Percentiles rank a stretch among this genome's conserved stretches.
Evolutionary conservation across 2,888 invertebrate species (phyloP).

Genomic region (Linhomoeus sp.): DNA sequence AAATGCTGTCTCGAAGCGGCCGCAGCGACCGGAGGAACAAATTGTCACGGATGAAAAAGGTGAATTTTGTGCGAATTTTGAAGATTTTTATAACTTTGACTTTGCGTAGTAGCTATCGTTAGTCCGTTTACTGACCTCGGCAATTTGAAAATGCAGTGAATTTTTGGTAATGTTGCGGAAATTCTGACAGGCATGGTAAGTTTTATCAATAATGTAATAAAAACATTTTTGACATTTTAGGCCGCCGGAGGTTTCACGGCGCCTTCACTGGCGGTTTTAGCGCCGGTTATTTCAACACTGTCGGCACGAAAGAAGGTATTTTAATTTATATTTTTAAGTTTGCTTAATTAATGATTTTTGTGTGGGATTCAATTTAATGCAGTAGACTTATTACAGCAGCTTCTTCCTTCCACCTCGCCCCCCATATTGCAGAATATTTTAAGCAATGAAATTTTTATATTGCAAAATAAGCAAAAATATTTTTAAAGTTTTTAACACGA

Average conservation of each 20-base stretch:
- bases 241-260: conserved; percentile 78
- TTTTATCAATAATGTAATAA: not conserved
- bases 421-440: too few relatives aligned
- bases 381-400: too few relatives aligned
- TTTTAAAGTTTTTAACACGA: too few relatives aligned
- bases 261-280: conserved; percentile 97
- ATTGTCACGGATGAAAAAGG: conserved; percentile 72
- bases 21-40: conserved; percentile 56
- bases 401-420: too few relatives aligned
- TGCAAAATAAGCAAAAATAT: too few relatives aligned
- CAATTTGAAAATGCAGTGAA: too few relatives aligned
- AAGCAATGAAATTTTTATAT: too few relatives aligned
- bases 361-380: not conserved
- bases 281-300: conserved; percentile 89
- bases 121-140: too few relatives aligned
- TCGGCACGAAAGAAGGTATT: conserved; percentile 61
- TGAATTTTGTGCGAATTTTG: conserved; percentile 44
- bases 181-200: too few relatives aligned
- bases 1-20: conserved; percentile 41
- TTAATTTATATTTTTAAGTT: conserved; percentile 2
- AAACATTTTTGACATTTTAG: too few relatives aligned
- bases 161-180: too few relatives aligned
- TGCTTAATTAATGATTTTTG: not conserved
- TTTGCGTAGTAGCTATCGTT: not conserved
- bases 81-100: not conserved